These are phyloP conservation scores for Eriocheir sinensis DNA, from an alignment of 1,140 invertebrate genomes.

Conservation along the genomic window DNA sequence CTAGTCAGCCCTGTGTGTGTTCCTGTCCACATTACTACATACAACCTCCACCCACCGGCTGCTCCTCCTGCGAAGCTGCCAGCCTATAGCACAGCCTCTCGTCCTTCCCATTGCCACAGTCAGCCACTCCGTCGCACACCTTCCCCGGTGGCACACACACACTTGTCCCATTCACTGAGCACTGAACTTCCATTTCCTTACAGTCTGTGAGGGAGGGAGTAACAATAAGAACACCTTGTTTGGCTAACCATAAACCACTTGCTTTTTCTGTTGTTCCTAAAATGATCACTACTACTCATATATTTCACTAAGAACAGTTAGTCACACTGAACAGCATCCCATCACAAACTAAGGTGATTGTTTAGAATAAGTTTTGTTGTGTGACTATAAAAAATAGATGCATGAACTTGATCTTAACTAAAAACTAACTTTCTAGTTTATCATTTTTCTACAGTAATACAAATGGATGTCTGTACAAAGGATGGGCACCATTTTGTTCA, in stretches of 20 bases:
- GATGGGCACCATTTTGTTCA: too few species aligned
- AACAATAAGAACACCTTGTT: background rate
- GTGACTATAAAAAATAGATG: background rate
- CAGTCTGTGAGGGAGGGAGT: background rate
- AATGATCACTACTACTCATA: too few species aligned
- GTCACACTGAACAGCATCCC: background rate
- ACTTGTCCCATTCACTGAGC: background rate
- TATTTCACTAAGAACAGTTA: background rate
- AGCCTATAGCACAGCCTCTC: background rate
- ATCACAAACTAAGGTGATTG: background rate
- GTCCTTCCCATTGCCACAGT: background rate
- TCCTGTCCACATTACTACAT: too few species aligned
- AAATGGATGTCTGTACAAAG: too few species aligned
- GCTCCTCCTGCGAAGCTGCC: background rate
- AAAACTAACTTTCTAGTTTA: too few species aligned
- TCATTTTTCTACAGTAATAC: too few species aligned
- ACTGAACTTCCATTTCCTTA: background rate
- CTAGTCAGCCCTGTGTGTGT: too few species aligned
- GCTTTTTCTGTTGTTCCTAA: too few species aligned
- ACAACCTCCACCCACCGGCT: background rate
- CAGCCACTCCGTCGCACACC: background rate
- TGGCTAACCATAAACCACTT: background rate
- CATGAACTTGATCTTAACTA: too few species aligned
- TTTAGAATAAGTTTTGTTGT: background rate
- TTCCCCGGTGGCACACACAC: background rate